Percentiles rank a stretch among this genome's conserved stretches.
Conservation (phyloP, 2,797 vertebrate species). For the Schizopygopsis pylzovi region DNA sequence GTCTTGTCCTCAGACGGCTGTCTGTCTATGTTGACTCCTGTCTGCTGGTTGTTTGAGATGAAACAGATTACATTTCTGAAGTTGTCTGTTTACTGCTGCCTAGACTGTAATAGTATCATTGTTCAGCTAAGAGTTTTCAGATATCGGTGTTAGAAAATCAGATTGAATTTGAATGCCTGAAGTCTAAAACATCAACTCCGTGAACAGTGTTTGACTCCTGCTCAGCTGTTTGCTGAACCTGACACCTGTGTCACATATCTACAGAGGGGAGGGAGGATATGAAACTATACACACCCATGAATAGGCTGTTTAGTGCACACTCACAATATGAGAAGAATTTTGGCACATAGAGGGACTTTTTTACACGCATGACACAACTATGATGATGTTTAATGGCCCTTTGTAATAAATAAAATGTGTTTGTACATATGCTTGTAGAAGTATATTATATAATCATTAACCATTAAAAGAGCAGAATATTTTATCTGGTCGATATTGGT, state of each 20-base stretch:
- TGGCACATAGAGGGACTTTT: not conserved
- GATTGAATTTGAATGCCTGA: conserved; percentile 21
- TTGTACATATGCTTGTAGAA: not conserved
- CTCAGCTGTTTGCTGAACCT: not conserved
- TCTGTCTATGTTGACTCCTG: not conserved
- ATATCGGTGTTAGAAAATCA: not conserved
- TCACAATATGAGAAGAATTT: not conserved
- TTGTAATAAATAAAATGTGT: not conserved
- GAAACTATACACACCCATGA: conserved; percentile 30
- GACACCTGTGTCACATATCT: conserved; percentile 16
- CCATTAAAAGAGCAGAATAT: too few relatives aligned
- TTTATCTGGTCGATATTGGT: too few relatives aligned
- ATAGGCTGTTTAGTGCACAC: not conserved
- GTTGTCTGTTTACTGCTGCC: not conserved
- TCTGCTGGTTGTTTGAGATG: not conserved
- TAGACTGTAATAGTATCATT: not conserved
- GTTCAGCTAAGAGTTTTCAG: not conserved
- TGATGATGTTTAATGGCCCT: not conserved
- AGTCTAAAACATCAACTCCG: not conserved
- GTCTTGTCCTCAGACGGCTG: not conserved
- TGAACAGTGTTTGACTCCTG: not conserved
- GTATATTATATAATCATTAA: too few relatives aligned
- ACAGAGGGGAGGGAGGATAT: not conserved
- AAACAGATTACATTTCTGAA: not conserved
- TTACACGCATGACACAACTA: not conserved